Evolutionary conservation across 1,140 invertebrate species (phyloP).

Genomic region (Leptopilina clavipes): DNA sequence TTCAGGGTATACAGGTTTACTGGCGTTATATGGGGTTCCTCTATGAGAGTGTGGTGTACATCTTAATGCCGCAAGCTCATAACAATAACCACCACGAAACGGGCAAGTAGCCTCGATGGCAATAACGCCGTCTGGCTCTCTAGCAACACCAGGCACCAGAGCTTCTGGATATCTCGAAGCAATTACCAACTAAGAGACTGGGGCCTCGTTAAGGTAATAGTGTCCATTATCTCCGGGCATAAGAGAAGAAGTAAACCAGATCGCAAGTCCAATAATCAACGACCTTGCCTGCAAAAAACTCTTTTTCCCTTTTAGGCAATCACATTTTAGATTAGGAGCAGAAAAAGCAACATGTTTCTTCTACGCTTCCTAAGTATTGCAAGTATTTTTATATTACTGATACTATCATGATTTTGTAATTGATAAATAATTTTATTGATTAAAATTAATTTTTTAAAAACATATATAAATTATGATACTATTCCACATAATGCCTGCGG

Average conservation of each 20-base stretch:
- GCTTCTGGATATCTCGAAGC: conserved; percentile 70
- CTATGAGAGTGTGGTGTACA: conserved; percentile 66
- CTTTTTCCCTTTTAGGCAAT: too few relatives aligned
- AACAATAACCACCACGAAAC: conserved; percentile 71
- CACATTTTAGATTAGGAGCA: background rate
- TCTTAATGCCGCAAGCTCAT: conserved; percentile 73
- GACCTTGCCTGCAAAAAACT: conserved; percentile 52
- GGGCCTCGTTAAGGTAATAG: conserved; percentile 73
- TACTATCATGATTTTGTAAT: too few relatives aligned
- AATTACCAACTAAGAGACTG: conserved; percentile 72
- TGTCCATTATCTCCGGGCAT: conserved; percentile 70
- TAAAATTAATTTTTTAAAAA: too few relatives aligned
- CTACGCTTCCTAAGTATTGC: too few relatives aligned
- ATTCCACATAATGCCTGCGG: too few relatives aligned
- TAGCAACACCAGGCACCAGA: conserved; percentile 50
- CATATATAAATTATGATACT: too few relatives aligned
- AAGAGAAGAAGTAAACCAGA: conserved; percentile 70
- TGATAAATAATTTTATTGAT: too few relatives aligned
- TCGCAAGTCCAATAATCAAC: conserved; percentile 63
- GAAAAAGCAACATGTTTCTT: too few relatives aligned
- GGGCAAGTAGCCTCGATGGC: conserved; percentile 66
- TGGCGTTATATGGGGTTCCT: conserved; percentile 50
- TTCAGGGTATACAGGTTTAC: conserved; percentile 49
- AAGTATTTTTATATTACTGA: too few relatives aligned
- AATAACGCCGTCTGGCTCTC: conserved; percentile 66